Percentiles rank a stretch among this genome's conserved stretches.
These are phyloP conservation scores for Melolontha melolontha DNA, from an alignment of 2,888 invertebrate species.

Conservation along the genomic window DNA sequence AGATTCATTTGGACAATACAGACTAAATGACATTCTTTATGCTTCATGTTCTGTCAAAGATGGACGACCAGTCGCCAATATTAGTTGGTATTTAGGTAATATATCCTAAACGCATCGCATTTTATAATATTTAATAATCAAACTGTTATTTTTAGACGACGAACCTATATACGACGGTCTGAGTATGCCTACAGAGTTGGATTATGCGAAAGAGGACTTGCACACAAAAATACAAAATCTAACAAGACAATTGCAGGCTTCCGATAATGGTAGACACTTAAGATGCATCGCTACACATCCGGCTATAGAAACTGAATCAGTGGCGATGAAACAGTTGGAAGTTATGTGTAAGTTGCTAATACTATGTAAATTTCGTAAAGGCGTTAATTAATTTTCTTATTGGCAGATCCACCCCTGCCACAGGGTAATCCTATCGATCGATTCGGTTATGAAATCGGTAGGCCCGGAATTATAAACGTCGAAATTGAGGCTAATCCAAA, in stretches of 20 bases:
- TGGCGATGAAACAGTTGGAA: constrained; percentile 66
- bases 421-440: constrained; percentile 72
- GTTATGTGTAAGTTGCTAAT: constrained; percentile 71
- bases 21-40: constrained; percentile 72
- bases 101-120: constrained; percentile 37
- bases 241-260: constrained; percentile 71
- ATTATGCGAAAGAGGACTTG: constrained; percentile 70
- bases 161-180: constrained; percentile 72
- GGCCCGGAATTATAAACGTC: constrained; percentile 79
- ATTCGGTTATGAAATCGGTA: constrained; percentile 80
- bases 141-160: constrained; percentile 67
- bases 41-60: constrained; percentile 77
- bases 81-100: constrained; percentile 78
- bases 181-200: constrained; percentile 68
- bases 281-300: constrained; percentile 78
- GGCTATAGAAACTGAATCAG: constrained; percentile 65
- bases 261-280: constrained; percentile 75
- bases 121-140: too few species aligned
- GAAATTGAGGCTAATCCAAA: constrained; percentile 79
- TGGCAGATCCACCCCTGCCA: constrained; percentile 75
- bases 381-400: constrained; percentile 23
- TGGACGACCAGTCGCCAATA: constrained; percentile 81
- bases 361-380: constrained; percentile 18
- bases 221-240: constrained; percentile 76
- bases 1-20: constrained; percentile 66